A percentile compares a stretch with the other conserved stretches of the same genome.
Evolutionary conservation across 2,113 vertebrate genomes (phyloP).

Genomic region (Dicentrarchus labrax): DNA sequence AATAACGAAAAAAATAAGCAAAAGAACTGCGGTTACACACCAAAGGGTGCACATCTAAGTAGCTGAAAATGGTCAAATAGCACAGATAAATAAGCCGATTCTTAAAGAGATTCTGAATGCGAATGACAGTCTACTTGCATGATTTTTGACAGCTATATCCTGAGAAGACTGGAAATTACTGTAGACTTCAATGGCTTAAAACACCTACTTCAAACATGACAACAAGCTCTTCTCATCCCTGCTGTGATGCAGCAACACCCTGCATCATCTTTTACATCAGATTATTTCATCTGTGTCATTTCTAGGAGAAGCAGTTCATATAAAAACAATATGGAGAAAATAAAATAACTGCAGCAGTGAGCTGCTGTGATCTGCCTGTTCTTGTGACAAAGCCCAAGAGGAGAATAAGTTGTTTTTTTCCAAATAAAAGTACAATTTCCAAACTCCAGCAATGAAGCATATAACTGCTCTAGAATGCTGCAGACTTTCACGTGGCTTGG

Average conservation of each 20-base stretch:
- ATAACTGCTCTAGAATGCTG: conserved; percentile 16
- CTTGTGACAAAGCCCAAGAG: conserved; percentile 17
- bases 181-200: conserved; percentile 43
- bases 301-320: conserved; percentile 22
- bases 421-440: conserved; percentile 13
- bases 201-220: conserved; percentile 65
- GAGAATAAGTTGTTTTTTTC: not conserved
- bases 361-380: conserved; percentile 7
- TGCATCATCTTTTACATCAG: conserved; percentile 49
- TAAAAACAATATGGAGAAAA: conserved; percentile 35
- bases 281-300: conserved; percentile 58
- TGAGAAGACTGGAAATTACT: conserved; percentile 53
- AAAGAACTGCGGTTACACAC: not conserved
- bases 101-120: conserved; percentile 32
- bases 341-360: not conserved
- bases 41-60: not conserved
- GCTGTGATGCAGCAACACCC: conserved; percentile 66
- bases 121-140: conserved; percentile 40
- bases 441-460: conserved; percentile 20
- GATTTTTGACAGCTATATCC: conserved; percentile 69
- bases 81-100: conserved; percentile 30
- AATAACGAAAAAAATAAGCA: not conserved
- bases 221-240: conserved; percentile 66
- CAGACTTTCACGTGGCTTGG: conserved; percentile 1
- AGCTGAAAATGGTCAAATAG: conserved; percentile 2